A percentile compares a stretch with the other conserved stretches of the same genome.
Conservation (phyloP, 92 coral and sea anemone species). For the Heteractis magnifica region DNA sequence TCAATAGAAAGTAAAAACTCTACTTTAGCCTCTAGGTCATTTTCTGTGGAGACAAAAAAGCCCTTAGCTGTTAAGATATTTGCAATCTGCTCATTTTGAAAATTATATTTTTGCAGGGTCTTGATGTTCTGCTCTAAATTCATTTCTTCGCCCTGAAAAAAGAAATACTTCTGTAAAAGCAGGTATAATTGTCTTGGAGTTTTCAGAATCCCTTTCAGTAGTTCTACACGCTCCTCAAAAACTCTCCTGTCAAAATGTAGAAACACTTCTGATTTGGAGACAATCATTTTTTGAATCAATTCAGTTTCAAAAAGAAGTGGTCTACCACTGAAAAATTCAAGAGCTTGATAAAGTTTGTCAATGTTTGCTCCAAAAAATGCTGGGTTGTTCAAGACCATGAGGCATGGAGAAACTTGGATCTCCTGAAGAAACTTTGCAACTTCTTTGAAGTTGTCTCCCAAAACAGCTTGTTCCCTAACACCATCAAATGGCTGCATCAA, state of each 20-base stretch:
- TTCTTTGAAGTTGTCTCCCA: constrained; percentile 66
- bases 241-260: constrained; percentile 63
- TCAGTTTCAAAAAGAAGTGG: constrained; percentile 89
- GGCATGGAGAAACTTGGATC: constrained; percentile 76
- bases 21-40: constrained; percentile 64
- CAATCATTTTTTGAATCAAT: constrained; percentile 69
- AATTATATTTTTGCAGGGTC: constrained; percentile 54
- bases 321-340: constrained; percentile 74
- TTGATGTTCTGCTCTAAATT: constrained; percentile 65
- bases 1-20: constrained; percentile 64
- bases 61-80: constrained; percentile 67
- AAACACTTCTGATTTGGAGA: constrained; percentile 80
- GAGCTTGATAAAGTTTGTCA: constrained; percentile 49
- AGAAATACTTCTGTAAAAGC: constrained; percentile 72
- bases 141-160: constrained; percentile 71
- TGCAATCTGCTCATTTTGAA: constrained; percentile 80
- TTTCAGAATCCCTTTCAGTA: constrained; percentile 69
- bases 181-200: constrained; percentile 81
- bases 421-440: constrained; percentile 74
- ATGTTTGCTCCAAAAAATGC: constrained; percentile 63
- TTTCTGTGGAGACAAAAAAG: constrained; percentile 70
- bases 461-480: constrained; percentile 62
- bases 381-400: constrained; percentile 76
- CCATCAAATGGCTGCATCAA: constrained; percentile 73
- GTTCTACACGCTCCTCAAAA: constrained; percentile 60